phyloP scores from a whole-genome alignment of 2,797 vertebrate species.

The Oreonectes daqikongensis region DNA sequence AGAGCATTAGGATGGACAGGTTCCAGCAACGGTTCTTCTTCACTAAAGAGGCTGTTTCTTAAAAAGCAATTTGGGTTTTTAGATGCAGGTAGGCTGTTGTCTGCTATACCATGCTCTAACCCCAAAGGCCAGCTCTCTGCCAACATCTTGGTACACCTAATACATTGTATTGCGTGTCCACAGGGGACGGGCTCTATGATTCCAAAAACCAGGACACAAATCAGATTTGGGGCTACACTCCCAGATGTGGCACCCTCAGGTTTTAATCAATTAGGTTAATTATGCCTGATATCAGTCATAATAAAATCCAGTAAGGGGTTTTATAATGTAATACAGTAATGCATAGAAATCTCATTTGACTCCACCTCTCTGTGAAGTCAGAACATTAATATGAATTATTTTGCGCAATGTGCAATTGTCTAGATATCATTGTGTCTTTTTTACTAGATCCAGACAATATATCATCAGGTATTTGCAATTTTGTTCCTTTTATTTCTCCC shows the following conservation, averaged over 20 bases:
- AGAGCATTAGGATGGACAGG: constrained; percentile 32
- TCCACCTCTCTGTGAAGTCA: not conserved
- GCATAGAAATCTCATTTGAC: constrained; percentile 5
- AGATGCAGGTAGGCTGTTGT: constrained; percentile 21
- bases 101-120: constrained; percentile 6
- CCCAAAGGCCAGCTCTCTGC: constrained; percentile 30
- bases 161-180: constrained; percentile 10
- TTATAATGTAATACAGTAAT: constrained; percentile 50
- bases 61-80: constrained; percentile 45
- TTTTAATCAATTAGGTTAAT: constrained; percentile 59
- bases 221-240: constrained; percentile 27
- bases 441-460: too few relatives aligned
- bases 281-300: constrained; percentile 57
- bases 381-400: not conserved
- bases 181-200: not conserved
- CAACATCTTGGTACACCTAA: constrained; percentile 9
- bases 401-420: not conserved
- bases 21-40: constrained; percentile 34
- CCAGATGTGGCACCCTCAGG: constrained; percentile 50
- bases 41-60: constrained; percentile 46
- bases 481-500: not conserved
- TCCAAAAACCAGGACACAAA: constrained; percentile 28
- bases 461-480: constrained; percentile 1
- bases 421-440: not conserved
- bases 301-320: constrained; percentile 55